These are phyloP conservation scores for Proisotoma minuta DNA, from an alignment of 2,888 invertebrate genomes.

Conservation along the genomic window DNA sequence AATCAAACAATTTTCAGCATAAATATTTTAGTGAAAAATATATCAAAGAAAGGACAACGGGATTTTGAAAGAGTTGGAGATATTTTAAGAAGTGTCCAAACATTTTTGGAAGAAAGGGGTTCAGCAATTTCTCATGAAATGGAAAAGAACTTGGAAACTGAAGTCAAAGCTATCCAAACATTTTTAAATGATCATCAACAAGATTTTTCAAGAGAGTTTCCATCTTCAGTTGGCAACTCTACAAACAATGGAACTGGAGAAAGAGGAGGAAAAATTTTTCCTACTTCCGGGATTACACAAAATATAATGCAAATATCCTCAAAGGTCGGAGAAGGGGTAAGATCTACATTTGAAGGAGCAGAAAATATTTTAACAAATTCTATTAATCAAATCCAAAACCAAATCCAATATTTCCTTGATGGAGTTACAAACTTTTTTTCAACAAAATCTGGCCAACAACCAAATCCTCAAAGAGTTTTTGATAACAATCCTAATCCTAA, in stretches of 20 bases:
- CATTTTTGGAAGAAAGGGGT: background rate
- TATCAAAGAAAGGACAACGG: background rate
- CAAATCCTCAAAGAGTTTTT: too few species aligned
- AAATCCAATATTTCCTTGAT: slow-evolving; percentile 6
- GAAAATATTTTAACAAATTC: slow-evolving; percentile 3
- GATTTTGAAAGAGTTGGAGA: background rate
- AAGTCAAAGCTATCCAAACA: background rate
- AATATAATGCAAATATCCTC: slow-evolving; percentile 8
- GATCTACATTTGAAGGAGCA: background rate
- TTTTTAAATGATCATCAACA: background rate
- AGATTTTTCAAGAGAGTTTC: too few species aligned
- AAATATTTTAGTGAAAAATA: background rate
- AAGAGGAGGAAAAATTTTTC: background rate
- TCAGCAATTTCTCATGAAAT: background rate
- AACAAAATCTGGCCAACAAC: background rate
- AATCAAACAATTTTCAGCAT: slow-evolving; percentile 1
- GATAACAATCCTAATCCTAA: too few species aligned
- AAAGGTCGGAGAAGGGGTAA: slow-evolving; percentile 3
- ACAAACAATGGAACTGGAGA: background rate
- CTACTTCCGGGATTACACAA: background rate
- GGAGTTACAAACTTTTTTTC: slow-evolving; percentile 8
- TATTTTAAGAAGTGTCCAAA: slow-evolving; percentile 2
- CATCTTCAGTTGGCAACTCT: too few species aligned
- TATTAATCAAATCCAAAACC: slow-evolving; percentile 2
- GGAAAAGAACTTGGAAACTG: background rate